phyloP scores from a whole-genome alignment of 2,888 invertebrate genomes.

The Hedychridium roseum region DNA sequence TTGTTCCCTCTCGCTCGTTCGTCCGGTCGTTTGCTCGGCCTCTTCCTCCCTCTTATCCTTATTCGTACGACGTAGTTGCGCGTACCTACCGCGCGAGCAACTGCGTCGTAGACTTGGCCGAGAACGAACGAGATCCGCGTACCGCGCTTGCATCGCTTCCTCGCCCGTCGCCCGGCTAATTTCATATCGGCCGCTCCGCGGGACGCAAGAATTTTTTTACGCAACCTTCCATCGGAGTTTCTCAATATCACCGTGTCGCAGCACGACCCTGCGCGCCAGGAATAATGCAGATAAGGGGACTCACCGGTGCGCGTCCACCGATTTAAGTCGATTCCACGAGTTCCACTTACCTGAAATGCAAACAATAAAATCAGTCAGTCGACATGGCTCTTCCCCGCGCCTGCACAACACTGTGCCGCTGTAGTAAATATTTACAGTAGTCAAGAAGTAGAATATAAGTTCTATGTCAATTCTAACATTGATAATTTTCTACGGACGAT shows the following conservation, averaged over 20 bases:
- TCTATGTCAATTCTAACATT: no score
- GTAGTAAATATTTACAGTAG: no score
- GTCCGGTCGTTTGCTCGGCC: slow-evolving; percentile 2
- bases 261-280: no score
- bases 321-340: neutral
- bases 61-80: slow-evolving; percentile 45
- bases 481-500: no score
- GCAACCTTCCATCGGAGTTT: no score
- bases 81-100: slow-evolving; percentile 40
- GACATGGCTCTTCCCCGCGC: no score
- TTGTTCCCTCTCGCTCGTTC: slow-evolving; percentile 3
- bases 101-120: slow-evolving; percentile 40
- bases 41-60: slow-evolving; percentile 31
- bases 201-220: no score
- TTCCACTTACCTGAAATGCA: slow-evolving; percentile 30
- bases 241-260: no score
- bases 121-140: slow-evolving; percentile 21
- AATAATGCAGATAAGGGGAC: slow-evolving; percentile 9
- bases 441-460: neutral
- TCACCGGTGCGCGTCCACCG: slow-evolving; percentile 20
- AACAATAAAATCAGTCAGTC: slow-evolving; percentile 5
- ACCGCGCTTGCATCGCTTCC: slow-evolving; percentile 2
- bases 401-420: no score
- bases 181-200: no score
- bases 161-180: no score